Evolutionary conservation across 2,797 vertebrate genomes (phyloP), one percentile per base, ranked within the genome.

Genomic region (Epinephelus coioides): DNA sequence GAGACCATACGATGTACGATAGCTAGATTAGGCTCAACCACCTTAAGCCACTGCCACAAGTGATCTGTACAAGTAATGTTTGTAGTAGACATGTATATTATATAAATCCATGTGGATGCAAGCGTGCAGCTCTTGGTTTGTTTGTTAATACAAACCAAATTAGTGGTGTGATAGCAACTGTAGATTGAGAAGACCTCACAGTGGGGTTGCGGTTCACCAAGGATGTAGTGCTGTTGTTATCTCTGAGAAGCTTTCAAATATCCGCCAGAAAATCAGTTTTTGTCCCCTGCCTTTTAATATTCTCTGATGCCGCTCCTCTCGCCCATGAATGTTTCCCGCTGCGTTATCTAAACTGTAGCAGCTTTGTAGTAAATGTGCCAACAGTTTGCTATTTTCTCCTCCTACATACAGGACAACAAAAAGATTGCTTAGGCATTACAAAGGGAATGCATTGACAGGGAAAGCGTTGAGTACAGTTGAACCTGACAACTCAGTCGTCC

Each of bases 331-430:
- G 57, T 82, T 67, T 82, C 79, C 56, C 0, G 10, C 47, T 62
- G 44, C 3, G 19, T 79, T 81, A 69, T 80, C 77, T 83, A 68
- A 85, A 79, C 70, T 60, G 46, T 49, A 74, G 53, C 72, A 66
- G 69, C 70, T 85, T 82, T 83, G 69, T 79, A 70, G 67, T 77
- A 53, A 73, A 73, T 50, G 51, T 83, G 76, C 76, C 78, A 86
- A 69, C 66, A 60, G 25, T 84, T 79, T 50, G 23, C 17, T 23
- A 18, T 38, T 49, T 34, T 38, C 15, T 2, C 23, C 17, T 51
- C 62, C 51, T 65, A 5, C 38, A 82, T 68, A 4, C 38, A 82
- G 61, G 19, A 82, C 76, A 84, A 80, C 67, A 77, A 27, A 79
- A 86, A 69, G 38, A 83, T 76, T 59, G 64, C 54, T 40, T 18